phyloP scores from a whole-genome alignment of 2,113 vertebrate genomes.

The Toxostoma redivivum region DNA sequence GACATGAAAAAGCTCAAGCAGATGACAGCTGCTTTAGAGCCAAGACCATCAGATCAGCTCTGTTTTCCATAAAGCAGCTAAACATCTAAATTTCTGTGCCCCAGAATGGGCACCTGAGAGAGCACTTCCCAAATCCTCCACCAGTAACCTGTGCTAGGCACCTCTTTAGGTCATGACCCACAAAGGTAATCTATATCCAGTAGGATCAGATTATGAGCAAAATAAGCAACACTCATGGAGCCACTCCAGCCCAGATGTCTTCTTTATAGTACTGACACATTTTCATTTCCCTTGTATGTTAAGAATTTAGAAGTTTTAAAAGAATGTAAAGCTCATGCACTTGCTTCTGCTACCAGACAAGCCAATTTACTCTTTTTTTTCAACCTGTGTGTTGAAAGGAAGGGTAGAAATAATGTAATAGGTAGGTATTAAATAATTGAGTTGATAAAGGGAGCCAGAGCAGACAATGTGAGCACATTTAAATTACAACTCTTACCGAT shows the following conservation, averaged over 20 bases:
- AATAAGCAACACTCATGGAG: neutral
- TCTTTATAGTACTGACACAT: neutral
- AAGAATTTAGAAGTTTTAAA: neutral
- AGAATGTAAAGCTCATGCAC: neutral
- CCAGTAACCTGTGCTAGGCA: neutral
- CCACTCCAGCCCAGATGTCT: neutral
- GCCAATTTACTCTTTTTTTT: neutral
- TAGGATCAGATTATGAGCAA: fast-evolving
- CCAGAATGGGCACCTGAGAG: neutral
- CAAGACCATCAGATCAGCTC: neutral
- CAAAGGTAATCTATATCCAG: neutral
- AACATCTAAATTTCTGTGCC: neutral
- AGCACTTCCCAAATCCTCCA: neutral
- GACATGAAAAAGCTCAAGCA: neutral
- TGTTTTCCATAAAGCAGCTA: neutral
- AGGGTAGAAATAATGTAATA: neutral
- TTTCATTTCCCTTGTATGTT: neutral
- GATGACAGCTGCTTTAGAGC: neutral
- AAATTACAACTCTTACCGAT: neutral
- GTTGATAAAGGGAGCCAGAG: neutral
- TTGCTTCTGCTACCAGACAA: neutral
- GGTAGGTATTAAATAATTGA: neutral
- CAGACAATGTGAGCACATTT: neutral
- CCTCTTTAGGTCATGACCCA: neutral
- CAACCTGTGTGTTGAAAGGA: neutral